Base-by-base conservation (phyloP, 1,140 invertebrate species). In the Acromyrmex echinatior region DNA sequence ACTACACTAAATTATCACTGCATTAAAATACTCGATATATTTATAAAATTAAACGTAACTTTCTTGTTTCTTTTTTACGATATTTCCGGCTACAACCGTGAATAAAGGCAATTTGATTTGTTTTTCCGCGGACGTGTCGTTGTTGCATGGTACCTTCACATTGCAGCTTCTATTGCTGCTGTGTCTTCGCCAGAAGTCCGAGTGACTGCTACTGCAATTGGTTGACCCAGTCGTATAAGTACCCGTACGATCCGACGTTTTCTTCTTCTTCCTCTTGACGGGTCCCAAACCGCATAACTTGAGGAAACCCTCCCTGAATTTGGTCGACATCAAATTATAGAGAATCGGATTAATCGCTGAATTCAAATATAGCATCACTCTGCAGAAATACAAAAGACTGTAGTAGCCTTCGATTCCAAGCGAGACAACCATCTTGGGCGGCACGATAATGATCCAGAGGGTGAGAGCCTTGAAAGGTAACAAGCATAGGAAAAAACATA, bases 291-390 rank as follows among this genome's bases (percentile, higher is more conserved):
- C 92, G 89, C 97, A 96, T 63, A 98, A 91, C 70, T 96, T 97
- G 10, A 97, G 95, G 91, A 98, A 98, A 0, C 98, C 98, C 21
- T 97, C 97, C 14, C 98, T 96, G 95, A 99, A 99, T 94, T 98
- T 99, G 0, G 98, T 98, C n/a, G 98, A 98, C 97, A 98, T 98
- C 16, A 98, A 96, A 93, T 98, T 98, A 95, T 99, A 99, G 18
- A 99, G 96, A 89, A 99, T 98, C 4, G 98, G 98, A 95, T 99
- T 99, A 81, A 98, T 97, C 35, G 98, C 98, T 6, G 98, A 98
- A 93, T 99, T 98, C 25, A 98, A 96, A 95, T 99, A 98, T 21
- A 98, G 94, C 97, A 99, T 98, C 39, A 98, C 96, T 66, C 98
- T 96, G 91, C 97, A 98, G 94, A 98, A 97, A 94, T 98, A 98